Conservation (phyloP, 2,888 invertebrate genomes). For the Hybos culiciformis region DNA sequence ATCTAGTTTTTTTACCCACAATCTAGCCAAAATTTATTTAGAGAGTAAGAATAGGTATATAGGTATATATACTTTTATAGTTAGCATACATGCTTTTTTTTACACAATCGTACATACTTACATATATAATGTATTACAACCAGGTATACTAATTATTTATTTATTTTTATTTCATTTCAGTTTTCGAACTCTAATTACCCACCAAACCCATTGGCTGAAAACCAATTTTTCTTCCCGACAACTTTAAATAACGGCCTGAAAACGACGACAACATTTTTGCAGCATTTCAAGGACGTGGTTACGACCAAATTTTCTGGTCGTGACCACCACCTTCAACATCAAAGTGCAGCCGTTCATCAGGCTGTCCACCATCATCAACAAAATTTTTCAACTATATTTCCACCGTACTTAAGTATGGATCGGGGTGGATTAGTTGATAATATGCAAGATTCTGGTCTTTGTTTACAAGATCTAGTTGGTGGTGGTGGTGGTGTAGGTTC, state of each 20-base stretch:
- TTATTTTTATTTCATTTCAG: too few species aligned
- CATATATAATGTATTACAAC: too few species aligned
- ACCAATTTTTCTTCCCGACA: neutral
- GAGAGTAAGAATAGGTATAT: too few species aligned
- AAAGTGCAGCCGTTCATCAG: conserved; percentile 26
- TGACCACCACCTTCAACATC: conserved; percentile 27
- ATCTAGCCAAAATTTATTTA: too few species aligned
- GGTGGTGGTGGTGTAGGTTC: conserved; percentile 36
- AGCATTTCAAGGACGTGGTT: conserved; percentile 35
- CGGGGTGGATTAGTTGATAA: conserved; percentile 38
- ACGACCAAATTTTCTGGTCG: conserved; percentile 35
- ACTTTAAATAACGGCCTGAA: conserved; percentile 29
- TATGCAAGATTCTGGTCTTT: conserved; percentile 46
- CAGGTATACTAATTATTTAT: too few species aligned
- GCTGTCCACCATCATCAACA: conserved; percentile 30
- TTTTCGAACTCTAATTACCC: too few species aligned
- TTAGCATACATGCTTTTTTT: too few species aligned
- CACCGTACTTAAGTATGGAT: conserved; percentile 33
- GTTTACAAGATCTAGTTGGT: conserved; percentile 55
- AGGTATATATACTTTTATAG: too few species aligned
- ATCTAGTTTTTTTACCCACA: too few species aligned
- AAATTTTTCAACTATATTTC: conserved; percentile 34
- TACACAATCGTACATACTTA: too few species aligned
- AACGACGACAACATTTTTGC: conserved; percentile 34
- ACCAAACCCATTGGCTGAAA: neutral